Conservation (phyloP, 2,113 vertebrate species). For the Cariama cristata region DNA sequence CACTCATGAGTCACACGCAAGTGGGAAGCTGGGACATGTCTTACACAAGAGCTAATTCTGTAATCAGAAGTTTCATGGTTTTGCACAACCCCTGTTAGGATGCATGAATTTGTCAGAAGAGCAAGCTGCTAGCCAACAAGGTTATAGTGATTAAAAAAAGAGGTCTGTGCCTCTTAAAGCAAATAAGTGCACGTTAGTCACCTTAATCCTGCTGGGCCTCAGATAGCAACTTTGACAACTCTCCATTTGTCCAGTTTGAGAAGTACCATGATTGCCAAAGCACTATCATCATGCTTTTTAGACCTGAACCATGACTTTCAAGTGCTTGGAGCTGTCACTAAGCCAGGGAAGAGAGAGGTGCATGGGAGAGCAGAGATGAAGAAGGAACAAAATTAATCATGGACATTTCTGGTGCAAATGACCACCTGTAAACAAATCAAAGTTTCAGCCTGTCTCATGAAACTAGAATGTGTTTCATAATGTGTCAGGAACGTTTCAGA, state of each 20-base stretch:
- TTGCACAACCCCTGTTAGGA: neutral
- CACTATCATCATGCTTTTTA: neutral
- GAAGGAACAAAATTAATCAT: neutral
- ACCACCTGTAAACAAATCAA: neutral
- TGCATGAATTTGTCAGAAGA: neutral
- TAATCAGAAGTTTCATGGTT: neutral
- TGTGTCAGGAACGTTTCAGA: neutral
- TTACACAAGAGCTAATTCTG: neutral
- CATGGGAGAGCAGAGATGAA: neutral
- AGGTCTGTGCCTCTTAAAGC: neutral
- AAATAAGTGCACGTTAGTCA: neutral
- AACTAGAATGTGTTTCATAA: neutral
- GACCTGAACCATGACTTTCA: neutral
- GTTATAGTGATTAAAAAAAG: neutral
- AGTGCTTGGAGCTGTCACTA: neutral
- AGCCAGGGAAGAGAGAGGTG: neutral
- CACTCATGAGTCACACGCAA: neutral
- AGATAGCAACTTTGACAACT: neutral
- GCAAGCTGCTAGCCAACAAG: neutral
- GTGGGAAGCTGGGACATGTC: neutral
- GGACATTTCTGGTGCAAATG: neutral
- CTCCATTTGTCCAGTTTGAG: neutral
- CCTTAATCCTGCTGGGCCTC: neutral
- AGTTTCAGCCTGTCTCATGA: neutral
- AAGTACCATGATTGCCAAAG: neutral